These are phyloP conservation scores for Gallinago paraguaiae DNA, from an alignment of 2,113 vertebrate genomes.

Conservation along the genomic window DNA sequence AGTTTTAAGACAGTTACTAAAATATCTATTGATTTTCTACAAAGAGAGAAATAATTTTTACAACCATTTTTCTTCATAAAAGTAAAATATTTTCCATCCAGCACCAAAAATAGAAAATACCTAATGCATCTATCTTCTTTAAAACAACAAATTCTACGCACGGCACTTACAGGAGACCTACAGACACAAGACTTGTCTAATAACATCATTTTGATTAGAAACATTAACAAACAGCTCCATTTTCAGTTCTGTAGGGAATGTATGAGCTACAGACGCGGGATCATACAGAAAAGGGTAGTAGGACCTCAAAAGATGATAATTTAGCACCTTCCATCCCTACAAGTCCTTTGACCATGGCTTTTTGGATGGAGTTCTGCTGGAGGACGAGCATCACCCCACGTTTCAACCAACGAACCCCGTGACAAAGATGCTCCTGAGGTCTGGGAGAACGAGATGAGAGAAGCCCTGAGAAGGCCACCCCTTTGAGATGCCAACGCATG, in stretches of 20 bases:
- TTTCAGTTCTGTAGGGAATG: background rate
- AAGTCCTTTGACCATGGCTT: background rate
- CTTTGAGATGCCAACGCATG: accelerated
- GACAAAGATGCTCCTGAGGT: background rate
- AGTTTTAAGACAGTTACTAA: background rate
- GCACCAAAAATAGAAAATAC: background rate
- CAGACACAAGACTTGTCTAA: background rate
- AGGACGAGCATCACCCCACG: background rate
- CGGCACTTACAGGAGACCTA: background rate
- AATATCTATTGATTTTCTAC: background rate
- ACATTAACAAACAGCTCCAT: background rate
- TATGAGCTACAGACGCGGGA: background rate
- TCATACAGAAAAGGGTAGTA: background rate
- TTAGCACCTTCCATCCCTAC: background rate
- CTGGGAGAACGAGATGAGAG: background rate
- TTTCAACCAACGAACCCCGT: background rate
- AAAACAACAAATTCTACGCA: background rate
- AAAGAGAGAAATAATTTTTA: background rate
- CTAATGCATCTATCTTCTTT: background rate
- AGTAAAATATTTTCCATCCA: background rate
- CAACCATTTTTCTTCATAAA: background rate
- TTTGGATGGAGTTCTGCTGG: background rate
- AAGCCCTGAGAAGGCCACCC: background rate
- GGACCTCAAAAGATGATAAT: background rate
- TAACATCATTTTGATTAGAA: background rate